Base-by-base conservation (phyloP, 2,888 invertebrate species). In the Heteromurus nitidus region DNA sequence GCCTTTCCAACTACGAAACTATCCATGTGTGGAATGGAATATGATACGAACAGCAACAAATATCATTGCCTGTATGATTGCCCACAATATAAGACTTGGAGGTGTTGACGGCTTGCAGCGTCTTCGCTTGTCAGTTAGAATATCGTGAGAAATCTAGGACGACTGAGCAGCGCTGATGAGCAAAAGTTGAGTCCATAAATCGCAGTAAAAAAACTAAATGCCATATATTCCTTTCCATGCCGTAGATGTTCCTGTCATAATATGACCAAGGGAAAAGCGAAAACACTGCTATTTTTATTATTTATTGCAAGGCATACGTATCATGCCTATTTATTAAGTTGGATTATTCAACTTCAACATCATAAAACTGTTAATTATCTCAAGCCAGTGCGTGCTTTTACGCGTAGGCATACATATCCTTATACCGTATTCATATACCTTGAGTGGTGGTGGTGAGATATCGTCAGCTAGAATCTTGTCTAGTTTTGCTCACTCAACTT, bases 91-190 rank as follows among this genome's bases (percentile, higher is more conserved):
- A 36, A 36, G 13, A 36, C 36, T 36, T 36, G 64, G 65, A 31
- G 73, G 53, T 44, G 73, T 53, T 64, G 73, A 74, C 22, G 73
- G 24, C 73, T 72, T 64, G 73, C 64, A 74, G 53, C 70, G 24
- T 74, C 73, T 74, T 74, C 50, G 36, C 44, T 64, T 74, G 73
- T 74, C 73, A 74, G 73, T 53, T 28, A 31, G 64, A 75, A 62
- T 76, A 76, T 76, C 68, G 76, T 76, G 76, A 68, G 76, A 76
- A 76, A 76, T 76, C 60, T 76, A 28, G 76, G 76, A 76, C 76
- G 68, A 69, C 47, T 31, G n/a, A n/a, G n/a, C n/a, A n/a, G n/a
- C n/a, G n/a, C n/a, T n/a, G n/a, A n/a, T n/a, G n/a, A n/a, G n/a
- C n/a, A n/a, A n/a, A 13, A 67, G 67, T 53, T 67, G 65, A 68